A percentile compares a stretch with the other conserved stretches of the same genome.
These are phyloP conservation scores for Botia almorhae DNA, from an alignment of 2,797 vertebrate species.

Conservation along the genomic window DNA sequence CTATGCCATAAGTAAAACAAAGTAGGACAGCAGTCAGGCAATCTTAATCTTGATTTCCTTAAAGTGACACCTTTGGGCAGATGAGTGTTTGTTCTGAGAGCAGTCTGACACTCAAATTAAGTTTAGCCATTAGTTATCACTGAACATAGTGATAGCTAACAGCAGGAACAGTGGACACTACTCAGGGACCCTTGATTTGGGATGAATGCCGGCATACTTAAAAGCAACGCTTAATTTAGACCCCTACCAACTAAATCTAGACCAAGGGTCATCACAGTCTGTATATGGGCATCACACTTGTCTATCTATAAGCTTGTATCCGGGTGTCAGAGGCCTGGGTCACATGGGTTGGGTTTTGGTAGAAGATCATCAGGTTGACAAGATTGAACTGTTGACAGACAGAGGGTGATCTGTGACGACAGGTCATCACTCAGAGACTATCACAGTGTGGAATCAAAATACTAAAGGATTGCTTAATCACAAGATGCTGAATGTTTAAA, in stretches of 20 bases:
- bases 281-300: conserved; percentile 41
- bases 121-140: background rate
- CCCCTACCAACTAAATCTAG: conserved; percentile 51
- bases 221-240: conserved; percentile 52
- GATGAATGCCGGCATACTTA: conserved; percentile 19
- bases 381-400: conserved; percentile 25
- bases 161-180: background rate
- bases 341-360: conserved; percentile 28
- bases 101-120: background rate
- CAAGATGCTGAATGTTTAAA: background rate
- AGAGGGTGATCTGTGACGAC: background rate
- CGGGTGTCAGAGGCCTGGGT: conserved; percentile 35
- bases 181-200: too few relatives aligned
- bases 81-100: background rate
- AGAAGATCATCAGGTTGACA: conserved; percentile 13
- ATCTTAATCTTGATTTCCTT: too few relatives aligned
- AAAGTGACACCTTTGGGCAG: background rate
- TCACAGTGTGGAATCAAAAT: conserved; percentile 23
- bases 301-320: conserved; percentile 47
- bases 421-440: conserved; percentile 45
- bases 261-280: conserved; percentile 29
- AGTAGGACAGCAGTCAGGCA: too few relatives aligned
- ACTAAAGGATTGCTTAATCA: conserved; percentile 28
- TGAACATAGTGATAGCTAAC: background rate
- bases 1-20: too few relatives aligned